A percentile compares a stretch with the other conserved stretches of the same genome.
Conservation (phyloP, 2,888 invertebrate species). For the Synanthedon tipuliformis region DNA sequence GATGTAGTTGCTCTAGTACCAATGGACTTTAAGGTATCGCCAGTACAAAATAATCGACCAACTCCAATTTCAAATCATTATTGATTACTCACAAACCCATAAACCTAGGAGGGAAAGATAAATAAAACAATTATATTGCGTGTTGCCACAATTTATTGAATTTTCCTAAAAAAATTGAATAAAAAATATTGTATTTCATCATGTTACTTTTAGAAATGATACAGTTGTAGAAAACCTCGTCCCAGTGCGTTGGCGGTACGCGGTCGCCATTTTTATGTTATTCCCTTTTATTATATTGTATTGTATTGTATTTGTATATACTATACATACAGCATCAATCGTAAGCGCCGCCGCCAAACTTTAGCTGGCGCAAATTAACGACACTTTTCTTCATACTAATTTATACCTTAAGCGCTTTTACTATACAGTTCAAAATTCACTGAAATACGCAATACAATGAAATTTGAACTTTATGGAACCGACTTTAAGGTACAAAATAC, state of each 20-base stretch:
- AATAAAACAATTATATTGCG: conserved; percentile 29
- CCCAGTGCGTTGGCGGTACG: conserved; percentile 25
- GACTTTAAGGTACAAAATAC: no score
- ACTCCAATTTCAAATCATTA: no score
- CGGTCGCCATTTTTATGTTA: conserved; percentile 24
- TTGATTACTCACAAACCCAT: neutral
- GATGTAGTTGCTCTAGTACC: no score
- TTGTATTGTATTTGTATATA: no score
- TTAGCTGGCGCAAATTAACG: conserved; percentile 5
- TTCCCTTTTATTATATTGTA: conserved; percentile 14
- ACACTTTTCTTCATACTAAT: neutral
- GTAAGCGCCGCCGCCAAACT: conserved; percentile 10
- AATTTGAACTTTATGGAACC: no score
- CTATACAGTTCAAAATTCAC: no score
- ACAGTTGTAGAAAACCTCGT: conserved; percentile 55
- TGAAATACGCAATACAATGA: no score
- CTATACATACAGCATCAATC: neutral
- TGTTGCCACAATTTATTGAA: conserved; percentile 67
- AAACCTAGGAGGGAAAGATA: neutral
- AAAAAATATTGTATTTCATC: conserved; percentile 70
- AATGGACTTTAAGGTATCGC: no score
- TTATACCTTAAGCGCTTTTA: neutral
- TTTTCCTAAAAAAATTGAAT: conserved; percentile 71
- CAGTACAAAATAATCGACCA: no score
- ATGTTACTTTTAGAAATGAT: conserved; percentile 63